Evolutionary conservation across 2,113 vertebrate species (phyloP).

Genomic region (Elaphurus davidianus): DNA sequence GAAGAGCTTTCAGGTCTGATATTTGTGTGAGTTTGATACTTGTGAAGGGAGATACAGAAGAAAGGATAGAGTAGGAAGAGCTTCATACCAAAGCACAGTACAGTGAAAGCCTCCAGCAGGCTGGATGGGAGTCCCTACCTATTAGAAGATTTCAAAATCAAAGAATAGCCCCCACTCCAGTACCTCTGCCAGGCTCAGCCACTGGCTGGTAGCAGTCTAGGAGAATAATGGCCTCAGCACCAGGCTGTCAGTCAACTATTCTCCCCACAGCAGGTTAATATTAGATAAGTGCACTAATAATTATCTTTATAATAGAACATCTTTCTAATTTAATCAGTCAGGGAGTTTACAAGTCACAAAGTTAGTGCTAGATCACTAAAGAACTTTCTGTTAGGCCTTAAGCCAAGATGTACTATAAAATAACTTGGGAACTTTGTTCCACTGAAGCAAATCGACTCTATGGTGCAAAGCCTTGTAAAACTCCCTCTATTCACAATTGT

Average conservation of each 20-base stretch:
- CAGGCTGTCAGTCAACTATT: fast-evolving
- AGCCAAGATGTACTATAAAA: neutral
- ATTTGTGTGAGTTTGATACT: neutral
- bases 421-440: neutral
- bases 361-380: neutral
- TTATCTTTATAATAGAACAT: neutral
- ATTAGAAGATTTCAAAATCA: neutral
- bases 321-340: neutral
- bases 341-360: neutral
- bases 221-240: neutral
- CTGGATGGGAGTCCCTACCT: neutral
- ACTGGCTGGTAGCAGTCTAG: neutral
- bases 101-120: neutral
- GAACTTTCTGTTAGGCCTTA: neutral
- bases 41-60: neutral
- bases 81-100: neutral
- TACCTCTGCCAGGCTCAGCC: neutral
- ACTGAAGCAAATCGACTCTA: neutral
- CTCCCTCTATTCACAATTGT: neutral
- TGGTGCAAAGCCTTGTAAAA: neutral
- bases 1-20: neutral
- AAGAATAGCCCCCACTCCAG: fast-evolving
- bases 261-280: neutral
- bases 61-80: neutral
- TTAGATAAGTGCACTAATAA: neutral